Base-by-base conservation (phyloP, 2,797 vertebrate species). In the Leucoraja ocellata region DNA sequence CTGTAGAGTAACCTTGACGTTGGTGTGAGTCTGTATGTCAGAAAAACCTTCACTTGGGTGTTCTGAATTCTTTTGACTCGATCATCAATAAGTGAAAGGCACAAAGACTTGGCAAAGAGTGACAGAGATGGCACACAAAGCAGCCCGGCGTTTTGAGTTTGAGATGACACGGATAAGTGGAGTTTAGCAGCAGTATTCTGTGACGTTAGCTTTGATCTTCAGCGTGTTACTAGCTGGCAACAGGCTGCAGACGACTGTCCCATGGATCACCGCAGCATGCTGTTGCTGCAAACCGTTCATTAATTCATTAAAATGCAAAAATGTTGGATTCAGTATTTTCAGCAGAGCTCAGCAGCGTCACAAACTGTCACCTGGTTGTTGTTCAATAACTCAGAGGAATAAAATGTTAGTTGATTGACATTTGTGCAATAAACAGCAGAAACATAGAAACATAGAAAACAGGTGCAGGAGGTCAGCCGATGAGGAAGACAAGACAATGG, bases 141-240 rank as follows among this genome's bases (percentile, higher is more conserved):
- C 84, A 36, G 16, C 63, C 18, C 2, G 61, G 21, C 61, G 32
- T 63, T n/a, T n/a, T 36, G n/a, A 14, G n/a, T 14, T 36, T 88
- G 84, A 32, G n/a, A 63, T 65, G 84, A 88, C 84, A 68, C 61
- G n/a, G 84, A 65, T 88, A 88, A 63, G 28, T 88, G 14, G 63
- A n/a, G 61, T 68, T 88, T 86, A 61, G 14, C 83, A 86, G 10
- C 1, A 65, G 13, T 65, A 61, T 25, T 84, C 54, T n/a, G 39
- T 63, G 54, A 68, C 16, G 8, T 68, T 63, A 68, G 63, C 84
- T 88, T 1, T 65, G 84, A 9, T 68, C 6, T 36, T 36, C 63
- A 68, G 23, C 36, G 84, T 88, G 63, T 68, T 10, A 68, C 7
- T 18, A 88, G 84, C 84, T 88, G 84, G 39, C 84, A 88, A 68